A percentile compares a stretch with the other conserved stretches of the same genome.
phyloP scores from a whole-genome alignment of 2,113 vertebrate genomes.

The Heterotilapia buettikoferi region DNA sequence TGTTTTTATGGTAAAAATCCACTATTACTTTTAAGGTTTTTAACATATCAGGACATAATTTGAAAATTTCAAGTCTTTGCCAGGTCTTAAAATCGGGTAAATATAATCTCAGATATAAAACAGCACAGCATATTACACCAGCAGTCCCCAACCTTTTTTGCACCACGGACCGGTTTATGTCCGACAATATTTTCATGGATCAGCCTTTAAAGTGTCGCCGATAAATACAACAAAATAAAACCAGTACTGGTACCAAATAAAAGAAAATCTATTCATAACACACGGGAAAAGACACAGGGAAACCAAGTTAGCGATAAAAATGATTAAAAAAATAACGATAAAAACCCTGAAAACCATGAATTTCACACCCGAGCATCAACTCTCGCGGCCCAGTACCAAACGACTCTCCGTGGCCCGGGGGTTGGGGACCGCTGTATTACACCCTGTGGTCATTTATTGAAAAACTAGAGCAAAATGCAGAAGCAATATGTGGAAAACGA shows the following conservation, averaged over 20 bases:
- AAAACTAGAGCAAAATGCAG: neutral
- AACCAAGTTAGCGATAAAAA: neutral
- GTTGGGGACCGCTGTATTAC: neutral
- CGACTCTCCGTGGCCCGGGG: fast-evolving
- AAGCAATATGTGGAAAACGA: neutral
- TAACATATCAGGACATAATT: neutral
- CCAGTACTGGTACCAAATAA: neutral
- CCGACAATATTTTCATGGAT: neutral
- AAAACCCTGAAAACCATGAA: neutral
- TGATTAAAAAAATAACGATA: neutral
- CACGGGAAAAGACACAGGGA: neutral
- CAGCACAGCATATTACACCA: neutral
- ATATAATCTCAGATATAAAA: neutral
- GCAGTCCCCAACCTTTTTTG: neutral
- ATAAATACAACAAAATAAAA: neutral
- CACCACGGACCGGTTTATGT: fast-evolving
- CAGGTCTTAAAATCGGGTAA: neutral
- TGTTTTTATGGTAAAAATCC: neutral
- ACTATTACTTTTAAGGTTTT: neutral
- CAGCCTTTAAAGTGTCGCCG: neutral
- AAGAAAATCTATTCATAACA: neutral
- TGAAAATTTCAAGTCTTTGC: neutral
- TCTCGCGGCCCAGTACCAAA: neutral
- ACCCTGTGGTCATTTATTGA: neutral
- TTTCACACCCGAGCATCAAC: neutral